Percentiles rank a stretch among this genome's conserved stretches.
Evolutionary conservation across 2,797 vertebrate genomes (phyloP).

Genomic region (Chelidonichthys spinosus): DNA sequence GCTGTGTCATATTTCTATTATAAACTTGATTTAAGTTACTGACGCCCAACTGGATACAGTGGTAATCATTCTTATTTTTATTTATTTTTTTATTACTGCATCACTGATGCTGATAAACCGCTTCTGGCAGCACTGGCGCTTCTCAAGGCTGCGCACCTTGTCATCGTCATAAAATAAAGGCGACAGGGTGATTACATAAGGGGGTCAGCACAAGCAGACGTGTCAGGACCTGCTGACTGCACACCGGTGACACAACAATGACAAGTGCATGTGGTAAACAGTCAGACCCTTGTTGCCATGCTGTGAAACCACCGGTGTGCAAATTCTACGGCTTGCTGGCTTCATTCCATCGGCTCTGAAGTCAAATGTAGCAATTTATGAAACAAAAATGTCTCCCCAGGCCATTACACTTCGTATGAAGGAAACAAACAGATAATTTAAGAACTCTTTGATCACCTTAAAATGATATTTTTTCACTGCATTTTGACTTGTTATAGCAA

Average conservation of each 20-base stretch:
- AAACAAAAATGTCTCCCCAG: slow-evolving; percentile 29
- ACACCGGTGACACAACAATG: slow-evolving; percentile 38
- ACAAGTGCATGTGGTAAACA: slow-evolving; percentile 60
- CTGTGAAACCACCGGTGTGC: slow-evolving; percentile 24
- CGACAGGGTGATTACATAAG: slow-evolving; percentile 43
- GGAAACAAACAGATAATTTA: background rate
- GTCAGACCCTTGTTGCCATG: slow-evolving; percentile 34
- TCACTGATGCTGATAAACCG: slow-evolving; percentile 49
- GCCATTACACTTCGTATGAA: background rate
- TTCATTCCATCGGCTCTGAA: slow-evolving; percentile 19
- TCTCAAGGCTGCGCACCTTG: slow-evolving; percentile 53
- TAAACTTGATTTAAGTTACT: slow-evolving; percentile 44
- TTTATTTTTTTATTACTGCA: slow-evolving; percentile 25
- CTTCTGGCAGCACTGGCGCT: slow-evolving; percentile 28
- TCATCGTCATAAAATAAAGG: slow-evolving; percentile 43
- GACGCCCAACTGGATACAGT: slow-evolving; percentile 26
- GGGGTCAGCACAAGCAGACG: slow-evolving; percentile 29
- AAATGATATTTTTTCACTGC: background rate
- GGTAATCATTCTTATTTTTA: slow-evolving; percentile 42
- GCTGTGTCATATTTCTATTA: slow-evolving; percentile 37
- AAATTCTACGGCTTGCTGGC: slow-evolving; percentile 33
- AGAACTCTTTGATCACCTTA: background rate
- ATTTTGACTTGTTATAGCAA: background rate
- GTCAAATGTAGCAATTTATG: background rate
- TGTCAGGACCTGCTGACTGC: slow-evolving; percentile 50